phyloP scores from a whole-genome alignment of 2,797 vertebrate species.

The Etheostoma nigrum region DNA sequence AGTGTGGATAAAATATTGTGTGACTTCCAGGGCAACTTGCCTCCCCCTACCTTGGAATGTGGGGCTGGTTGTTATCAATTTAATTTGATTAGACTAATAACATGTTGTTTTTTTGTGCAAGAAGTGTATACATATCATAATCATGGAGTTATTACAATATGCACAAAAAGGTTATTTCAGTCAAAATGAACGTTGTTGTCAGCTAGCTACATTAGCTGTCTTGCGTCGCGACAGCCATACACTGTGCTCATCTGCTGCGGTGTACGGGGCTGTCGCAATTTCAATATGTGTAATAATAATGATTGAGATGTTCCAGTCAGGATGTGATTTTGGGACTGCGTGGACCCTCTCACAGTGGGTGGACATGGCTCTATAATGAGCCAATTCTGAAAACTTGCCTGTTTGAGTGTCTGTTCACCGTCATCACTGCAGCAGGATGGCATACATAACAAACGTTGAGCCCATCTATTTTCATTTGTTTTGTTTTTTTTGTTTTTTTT shows the following conservation, averaged over 20 bases:
- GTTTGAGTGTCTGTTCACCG: background rate
- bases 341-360: background rate
- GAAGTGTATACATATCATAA: background rate
- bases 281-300: background rate
- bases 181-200: background rate
- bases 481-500: too few species aligned
- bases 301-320: background rate
- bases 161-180: background rate
- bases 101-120: background rate
- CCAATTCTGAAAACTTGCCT: constrained; percentile 2
- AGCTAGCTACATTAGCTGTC: background rate
- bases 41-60: background rate
- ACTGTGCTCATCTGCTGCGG: too few species aligned
- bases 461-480: too few species aligned
- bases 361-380: background rate
- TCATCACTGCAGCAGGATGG: too few species aligned
- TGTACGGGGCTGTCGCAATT: too few species aligned
- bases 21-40: background rate
- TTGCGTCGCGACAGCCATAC: background rate
- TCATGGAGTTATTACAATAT: background rate
- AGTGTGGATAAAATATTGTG: constrained; percentile 1
- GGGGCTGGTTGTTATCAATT: background rate
- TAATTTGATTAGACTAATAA: background rate
- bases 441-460: too few species aligned
- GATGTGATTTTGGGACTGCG: background rate